phyloP scores from a whole-genome alignment of 1,140 invertebrate genomes.

The Nephila pilipes region DNA sequence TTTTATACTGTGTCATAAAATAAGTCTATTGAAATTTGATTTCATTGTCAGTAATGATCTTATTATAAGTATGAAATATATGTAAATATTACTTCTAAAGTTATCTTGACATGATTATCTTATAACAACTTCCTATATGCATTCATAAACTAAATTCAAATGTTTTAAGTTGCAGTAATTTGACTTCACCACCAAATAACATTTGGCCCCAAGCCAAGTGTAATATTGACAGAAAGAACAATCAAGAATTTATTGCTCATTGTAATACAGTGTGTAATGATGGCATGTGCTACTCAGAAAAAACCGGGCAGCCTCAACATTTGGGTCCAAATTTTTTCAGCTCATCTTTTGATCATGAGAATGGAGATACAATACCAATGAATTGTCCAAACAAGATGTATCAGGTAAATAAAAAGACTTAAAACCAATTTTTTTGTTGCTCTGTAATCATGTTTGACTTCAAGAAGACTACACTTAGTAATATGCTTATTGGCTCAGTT shows the following conservation, averaged over 20 bases:
- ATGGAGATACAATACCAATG: conserved; percentile 26
- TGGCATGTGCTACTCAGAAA: conserved; percentile 30
- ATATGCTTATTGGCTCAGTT: too few species aligned
- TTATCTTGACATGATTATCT: too few species aligned
- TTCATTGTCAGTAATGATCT: too few species aligned
- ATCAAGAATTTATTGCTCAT: conserved; percentile 29
- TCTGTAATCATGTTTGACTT: too few species aligned
- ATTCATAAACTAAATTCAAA: too few species aligned
- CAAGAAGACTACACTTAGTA: too few species aligned
- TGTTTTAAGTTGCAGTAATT: conserved; percentile 24
- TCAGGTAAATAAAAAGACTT: conserved; percentile 18
- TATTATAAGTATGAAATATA: too few species aligned
- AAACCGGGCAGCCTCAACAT: conserved; percentile 36
- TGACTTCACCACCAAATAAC: conserved; percentile 5
- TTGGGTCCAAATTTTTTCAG: conserved; percentile 54
- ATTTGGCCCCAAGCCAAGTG: conserved; percentile 25
- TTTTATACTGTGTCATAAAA: too few species aligned
- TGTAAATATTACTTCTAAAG: too few species aligned
- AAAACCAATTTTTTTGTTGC: neutral
- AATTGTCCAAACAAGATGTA: conserved; percentile 53
- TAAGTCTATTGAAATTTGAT: too few species aligned
- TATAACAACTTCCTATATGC: too few species aligned
- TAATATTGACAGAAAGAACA: conserved; percentile 37
- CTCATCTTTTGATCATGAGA: conserved; percentile 57
- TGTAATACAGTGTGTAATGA: conserved; percentile 4